Base-by-base conservation (phyloP, 2,888 invertebrate genomes). In the Folsomia candida region DNA sequence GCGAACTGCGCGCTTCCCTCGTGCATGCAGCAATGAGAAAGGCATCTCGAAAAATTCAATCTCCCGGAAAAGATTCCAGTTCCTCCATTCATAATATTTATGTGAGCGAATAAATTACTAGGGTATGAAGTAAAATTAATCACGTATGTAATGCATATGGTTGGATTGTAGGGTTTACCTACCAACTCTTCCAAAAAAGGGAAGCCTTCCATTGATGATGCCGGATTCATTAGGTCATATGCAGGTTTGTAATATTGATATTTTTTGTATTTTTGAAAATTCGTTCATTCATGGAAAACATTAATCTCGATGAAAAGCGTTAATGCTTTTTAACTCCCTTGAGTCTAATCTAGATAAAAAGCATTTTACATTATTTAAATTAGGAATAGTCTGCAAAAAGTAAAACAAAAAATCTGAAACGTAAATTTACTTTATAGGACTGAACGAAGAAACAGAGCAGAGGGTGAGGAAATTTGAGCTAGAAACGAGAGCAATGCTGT, bases 401-500 rank as follows among this genome's bases (percentile, higher is more conserved):
- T n/a, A n/a, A n/a, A n/a, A n/a, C n/a, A n/a, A n/a, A n/a, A n/a
- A n/a, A n/a, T n/a, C n/a, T n/a, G n/a, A n/a, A n/a, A n/a, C n/a
- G n/a, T n/a, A n/a, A n/a, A n/a, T n/a, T n/a, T n/a, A n/a, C n/a
- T n/a, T n/a, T n/a, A n/a, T n/a, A n/a, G n/a, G n/a, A n/a, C 28
- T 65, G 4, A 65, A 26, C 54, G 65, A 65, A 54, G 87, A 84
- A 75, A 88, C 89, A 6, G 88, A 89, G 78, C 88, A 90, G 80
- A 84, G 89, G 74, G 86, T 89, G 69, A 86, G 89, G 81, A 80
- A 90, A 82, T 90, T 91, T 83, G 90, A 90, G 81, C 86, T 90
- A 81, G 92, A 92, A 83, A 89, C 91, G 1, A 88, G 89, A 83
- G 88, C 90, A 68, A 88, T 90, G 85, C 83, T 92, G 25, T 77